A percentile compares a stretch with the other conserved stretches of the same genome.
These are phyloP conservation scores for Pangasianodon hypophthalmus DNA, from an alignment of 2,113 vertebrate species.

Conservation along the genomic window DNA sequence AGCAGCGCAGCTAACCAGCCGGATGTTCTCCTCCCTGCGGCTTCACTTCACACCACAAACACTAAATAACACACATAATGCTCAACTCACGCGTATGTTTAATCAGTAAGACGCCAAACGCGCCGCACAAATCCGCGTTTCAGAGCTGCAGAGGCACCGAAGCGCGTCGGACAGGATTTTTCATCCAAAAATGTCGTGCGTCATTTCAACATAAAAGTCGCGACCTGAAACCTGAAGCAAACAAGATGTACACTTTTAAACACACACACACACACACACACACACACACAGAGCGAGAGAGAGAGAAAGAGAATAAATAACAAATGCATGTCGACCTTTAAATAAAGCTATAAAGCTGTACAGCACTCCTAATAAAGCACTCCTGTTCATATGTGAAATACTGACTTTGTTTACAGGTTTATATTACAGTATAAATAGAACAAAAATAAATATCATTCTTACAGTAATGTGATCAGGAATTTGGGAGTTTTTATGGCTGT, in stretches of 20 bases:
- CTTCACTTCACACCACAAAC: neutral
- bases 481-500: no score
- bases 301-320: no score
- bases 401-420: no score
- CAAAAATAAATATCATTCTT: no score
- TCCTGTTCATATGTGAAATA: no score
- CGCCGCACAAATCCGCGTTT: neutral
- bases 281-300: neutral
- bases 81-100: rapidly evolving
- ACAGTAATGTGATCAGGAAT: no score
- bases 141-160: neutral
- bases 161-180: neutral
- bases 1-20: neutral
- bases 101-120: no score
- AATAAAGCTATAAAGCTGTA: no score
- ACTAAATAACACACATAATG: neutral
- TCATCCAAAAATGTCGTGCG: neutral
- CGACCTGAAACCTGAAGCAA: neutral
- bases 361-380: no score
- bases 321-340: no score
- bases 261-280: neutral
- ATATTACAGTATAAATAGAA: no score
- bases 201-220: slow-evolving; percentile 52
- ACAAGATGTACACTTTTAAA: neutral
- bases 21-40: no score